Conservation (phyloP, 64 coral and sea anemone genomes). For the Dendrophyllia cribrosa region DNA sequence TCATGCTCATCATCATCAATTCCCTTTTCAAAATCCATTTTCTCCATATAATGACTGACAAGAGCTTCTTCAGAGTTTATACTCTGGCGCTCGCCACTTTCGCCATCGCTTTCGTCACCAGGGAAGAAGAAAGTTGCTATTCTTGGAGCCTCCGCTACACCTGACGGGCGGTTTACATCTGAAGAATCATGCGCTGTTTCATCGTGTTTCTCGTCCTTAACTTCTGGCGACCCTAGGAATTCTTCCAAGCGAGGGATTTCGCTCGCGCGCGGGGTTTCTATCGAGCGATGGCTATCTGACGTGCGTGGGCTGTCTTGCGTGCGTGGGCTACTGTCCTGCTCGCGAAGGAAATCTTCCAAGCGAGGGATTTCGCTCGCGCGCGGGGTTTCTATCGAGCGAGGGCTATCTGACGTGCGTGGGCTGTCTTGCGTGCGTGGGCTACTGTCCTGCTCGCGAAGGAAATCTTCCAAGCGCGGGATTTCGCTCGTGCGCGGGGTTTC, state of each 20-base stretch:
- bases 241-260: slow-evolving; percentile 21
- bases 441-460: neutral
- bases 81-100: slow-evolving; percentile 13
- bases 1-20: neutral
- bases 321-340: too few species aligned
- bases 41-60: slow-evolving; percentile 37
- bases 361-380: neutral
- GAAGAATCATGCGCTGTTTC: neutral
- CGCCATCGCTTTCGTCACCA: neutral
- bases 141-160: neutral
- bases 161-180: neutral
- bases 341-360: too few species aligned
- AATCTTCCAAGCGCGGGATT: neutral
- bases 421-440: neutral
- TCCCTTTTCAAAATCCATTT: slow-evolving; percentile 36
- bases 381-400: neutral
- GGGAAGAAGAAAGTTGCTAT: slow-evolving; percentile 25
- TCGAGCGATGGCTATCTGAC: neutral
- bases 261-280: neutral
- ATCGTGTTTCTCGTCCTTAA: neutral
- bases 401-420: neutral
- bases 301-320: too few species aligned
- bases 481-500: neutral
- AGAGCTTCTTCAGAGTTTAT: slow-evolving; percentile 5
- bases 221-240: neutral